Percentiles rank a stretch among this genome's conserved stretches.
These are phyloP conservation scores for Callinectes sapidus DNA, from an alignment of 2,888 invertebrate species.

Conservation along the genomic window DNA sequence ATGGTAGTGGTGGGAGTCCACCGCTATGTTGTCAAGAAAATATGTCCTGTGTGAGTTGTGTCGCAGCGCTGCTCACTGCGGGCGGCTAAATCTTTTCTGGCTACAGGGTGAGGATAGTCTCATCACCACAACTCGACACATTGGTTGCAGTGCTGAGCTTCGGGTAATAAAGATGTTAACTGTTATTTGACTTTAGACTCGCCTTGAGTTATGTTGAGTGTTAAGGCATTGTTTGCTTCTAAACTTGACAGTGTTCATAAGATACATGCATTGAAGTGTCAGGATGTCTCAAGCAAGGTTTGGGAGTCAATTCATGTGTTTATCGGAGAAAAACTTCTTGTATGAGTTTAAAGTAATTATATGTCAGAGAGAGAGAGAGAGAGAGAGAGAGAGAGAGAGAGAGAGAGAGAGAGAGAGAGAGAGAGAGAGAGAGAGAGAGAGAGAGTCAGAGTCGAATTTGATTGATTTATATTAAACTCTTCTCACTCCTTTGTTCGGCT, in stretches of 20 bases:
- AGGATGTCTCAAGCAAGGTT: not conserved
- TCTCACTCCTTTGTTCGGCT: not conserved
- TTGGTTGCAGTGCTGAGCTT: not conserved
- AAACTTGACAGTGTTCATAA: not conserved
- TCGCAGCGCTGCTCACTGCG: not conserved
- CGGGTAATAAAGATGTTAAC: not conserved
- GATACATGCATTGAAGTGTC: not conserved
- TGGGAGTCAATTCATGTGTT: not conserved
- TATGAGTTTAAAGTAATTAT: not conserved
- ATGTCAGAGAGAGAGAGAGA: not conserved
- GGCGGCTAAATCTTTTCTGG: not conserved
- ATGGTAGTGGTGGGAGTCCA: not conserved
- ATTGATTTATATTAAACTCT: not conserved
- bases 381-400: constrained; percentile 28
- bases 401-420: constrained; percentile 26
- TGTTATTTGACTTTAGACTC: not conserved
- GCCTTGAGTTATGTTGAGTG: not conserved
- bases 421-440: constrained; percentile 40
- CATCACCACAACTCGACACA: not conserved
- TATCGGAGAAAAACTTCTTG: not conserved
- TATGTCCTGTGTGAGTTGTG: not conserved
- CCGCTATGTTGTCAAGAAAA: constrained; percentile 2
- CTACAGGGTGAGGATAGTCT: not conserved
- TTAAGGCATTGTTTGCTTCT: not conserved
- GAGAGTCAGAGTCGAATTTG: constrained; percentile 3